Conservation (phyloP, 2,888 invertebrate genomes). For the Graphium colonna region DNA sequence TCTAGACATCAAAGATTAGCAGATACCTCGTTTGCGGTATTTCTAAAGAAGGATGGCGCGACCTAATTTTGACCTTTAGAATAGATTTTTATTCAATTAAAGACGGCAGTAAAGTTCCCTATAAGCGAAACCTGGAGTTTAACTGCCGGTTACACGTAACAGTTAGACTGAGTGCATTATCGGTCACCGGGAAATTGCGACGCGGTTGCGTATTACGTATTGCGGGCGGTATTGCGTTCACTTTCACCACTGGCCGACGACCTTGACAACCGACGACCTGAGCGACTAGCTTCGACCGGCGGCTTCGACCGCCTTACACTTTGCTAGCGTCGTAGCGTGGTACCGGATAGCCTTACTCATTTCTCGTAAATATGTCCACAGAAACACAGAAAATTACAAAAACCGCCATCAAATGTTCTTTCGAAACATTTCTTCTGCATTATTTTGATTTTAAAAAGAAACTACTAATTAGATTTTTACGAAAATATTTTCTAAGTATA, state of each 20-base stretch:
- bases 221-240: constrained; percentile 10
- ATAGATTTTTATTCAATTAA: no score
- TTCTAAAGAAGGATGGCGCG: no score
- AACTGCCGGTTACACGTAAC: not conserved
- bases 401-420: not conserved
- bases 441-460: not conserved
- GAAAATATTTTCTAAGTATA: no score
- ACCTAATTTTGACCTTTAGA: no score
- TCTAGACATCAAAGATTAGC: no score
- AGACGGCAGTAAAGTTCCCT: no score
- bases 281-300: not conserved
- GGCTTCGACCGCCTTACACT: no score
- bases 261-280: constrained; percentile 2
- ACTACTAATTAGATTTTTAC: no score
- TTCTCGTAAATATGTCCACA: not conserved
- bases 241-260: constrained; percentile 16
- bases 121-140: no score
- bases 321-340: no score
- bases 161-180: not conserved
- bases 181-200: not conserved
- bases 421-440: not conserved
- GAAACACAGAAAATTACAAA: not conserved
- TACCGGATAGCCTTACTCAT: constrained; percentile 1
- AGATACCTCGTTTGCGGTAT: no score
- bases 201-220: constrained; percentile 14